These are phyloP conservation scores for Nasonia giraulti DNA, from an alignment of 1,140 invertebrate genomes.

Conservation along the genomic window DNA sequence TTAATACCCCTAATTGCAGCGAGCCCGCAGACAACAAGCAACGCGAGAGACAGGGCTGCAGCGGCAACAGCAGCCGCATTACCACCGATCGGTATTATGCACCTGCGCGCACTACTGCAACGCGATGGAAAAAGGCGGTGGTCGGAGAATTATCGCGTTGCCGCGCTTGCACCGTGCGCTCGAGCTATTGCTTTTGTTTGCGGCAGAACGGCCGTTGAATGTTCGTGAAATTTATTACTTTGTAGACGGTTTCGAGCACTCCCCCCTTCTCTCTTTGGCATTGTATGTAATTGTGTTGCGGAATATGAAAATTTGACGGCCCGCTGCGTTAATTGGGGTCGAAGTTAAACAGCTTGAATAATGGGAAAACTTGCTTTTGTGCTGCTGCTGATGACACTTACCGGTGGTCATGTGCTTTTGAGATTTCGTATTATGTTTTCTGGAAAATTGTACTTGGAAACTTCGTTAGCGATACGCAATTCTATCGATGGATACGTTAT, in stretches of 20 bases:
- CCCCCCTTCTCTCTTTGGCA: not conserved
- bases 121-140: not conserved
- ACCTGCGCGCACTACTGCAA: slow-evolving; percentile 25
- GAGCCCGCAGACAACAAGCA: slow-evolving; percentile 58
- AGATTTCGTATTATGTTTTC: not conserved
- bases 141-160: slow-evolving; percentile 21
- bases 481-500: too few species aligned
- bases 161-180: not conserved
- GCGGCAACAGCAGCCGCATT: not conserved
- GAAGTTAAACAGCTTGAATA: not conserved
- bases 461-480: too few species aligned
- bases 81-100: slow-evolving; percentile 52
- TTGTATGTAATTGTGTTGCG: not conserved
- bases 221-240: slow-evolving; percentile 3
- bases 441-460: not conserved
- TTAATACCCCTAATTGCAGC: slow-evolving; percentile 74
- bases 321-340: not conserved
- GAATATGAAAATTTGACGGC: not conserved
- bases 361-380: not conserved
- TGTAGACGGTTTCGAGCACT: not conserved
- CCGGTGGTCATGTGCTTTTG: too few species aligned
- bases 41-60: not conserved
- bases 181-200: not conserved
- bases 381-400: too few species aligned
- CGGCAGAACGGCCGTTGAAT: not conserved